These are phyloP conservation scores for Nomada fucata DNA, from an alignment of 2,888 invertebrate genomes.

Conservation along the genomic window DNA sequence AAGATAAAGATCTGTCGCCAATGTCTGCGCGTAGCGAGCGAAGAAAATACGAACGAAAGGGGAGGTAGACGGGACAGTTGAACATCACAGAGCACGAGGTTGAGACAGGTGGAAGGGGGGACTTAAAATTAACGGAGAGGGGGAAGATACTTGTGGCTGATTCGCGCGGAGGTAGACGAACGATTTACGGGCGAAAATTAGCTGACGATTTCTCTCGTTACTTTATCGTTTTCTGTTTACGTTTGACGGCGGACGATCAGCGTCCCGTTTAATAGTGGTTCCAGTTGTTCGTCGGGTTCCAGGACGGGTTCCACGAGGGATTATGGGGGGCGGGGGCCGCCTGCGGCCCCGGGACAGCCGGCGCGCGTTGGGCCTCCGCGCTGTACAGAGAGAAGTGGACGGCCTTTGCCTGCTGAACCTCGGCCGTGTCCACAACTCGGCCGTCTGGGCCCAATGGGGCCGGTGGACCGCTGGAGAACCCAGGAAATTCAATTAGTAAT, in stretches of 20 bases:
- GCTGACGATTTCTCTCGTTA: neutral
- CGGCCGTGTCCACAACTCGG: constrained; percentile 82
- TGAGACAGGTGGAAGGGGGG: neutral
- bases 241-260: neutral
- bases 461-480: constrained; percentile 79
- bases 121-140: neutral
- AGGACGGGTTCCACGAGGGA: constrained; percentile 69
- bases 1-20: too few relatives aligned
- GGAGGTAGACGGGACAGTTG: neutral
- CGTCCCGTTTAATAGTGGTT: constrained; percentile 63
- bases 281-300: constrained; percentile 65
- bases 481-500: neutral
- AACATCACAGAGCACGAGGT: too few relatives aligned
- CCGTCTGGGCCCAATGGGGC: constrained; percentile 82
- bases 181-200: neutral
- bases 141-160: neutral
- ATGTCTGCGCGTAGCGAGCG: too few relatives aligned
- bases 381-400: constrained; percentile 81
- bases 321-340: constrained; percentile 66
- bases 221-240: too few relatives aligned
- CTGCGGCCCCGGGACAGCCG: constrained; percentile 72
- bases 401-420: constrained; percentile 83
- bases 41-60: neutral
- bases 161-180: constrained; percentile 38
- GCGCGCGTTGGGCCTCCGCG: constrained; percentile 74